These are phyloP conservation scores for Hippopotamus amphibius DNA, from an alignment of 2,113 vertebrate genomes.

Conservation along the genomic window DNA sequence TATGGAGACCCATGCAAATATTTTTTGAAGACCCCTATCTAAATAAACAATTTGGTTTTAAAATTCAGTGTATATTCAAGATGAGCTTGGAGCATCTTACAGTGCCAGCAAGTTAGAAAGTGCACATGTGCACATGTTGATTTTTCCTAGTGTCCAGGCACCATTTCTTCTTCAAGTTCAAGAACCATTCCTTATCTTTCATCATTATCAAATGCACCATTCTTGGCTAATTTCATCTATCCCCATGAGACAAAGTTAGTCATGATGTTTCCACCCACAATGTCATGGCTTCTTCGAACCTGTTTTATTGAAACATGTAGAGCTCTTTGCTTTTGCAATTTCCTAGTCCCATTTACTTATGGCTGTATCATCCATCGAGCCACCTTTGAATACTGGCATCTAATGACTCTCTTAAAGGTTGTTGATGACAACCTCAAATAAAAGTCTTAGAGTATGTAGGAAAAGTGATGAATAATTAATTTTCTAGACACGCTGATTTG, in stretches of 20 bases:
- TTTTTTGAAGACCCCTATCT: neutral
- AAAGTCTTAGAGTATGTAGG: neutral
- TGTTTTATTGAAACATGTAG: neutral
- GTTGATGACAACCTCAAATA: neutral
- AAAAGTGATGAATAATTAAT: neutral
- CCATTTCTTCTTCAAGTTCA: neutral
- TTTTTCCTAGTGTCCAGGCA: neutral
- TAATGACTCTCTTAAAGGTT: neutral
- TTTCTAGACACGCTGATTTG: neutral
- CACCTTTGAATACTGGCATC: neutral
- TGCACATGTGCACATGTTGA: neutral
- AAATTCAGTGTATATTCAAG: neutral
- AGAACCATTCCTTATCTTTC: neutral
- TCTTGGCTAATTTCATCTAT: neutral
- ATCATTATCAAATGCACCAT: neutral
- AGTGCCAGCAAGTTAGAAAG: neutral
- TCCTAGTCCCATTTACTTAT: neutral
- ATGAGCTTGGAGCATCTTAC: neutral
- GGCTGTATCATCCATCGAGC: neutral
- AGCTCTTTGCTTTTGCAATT: neutral
- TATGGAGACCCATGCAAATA: neutral
- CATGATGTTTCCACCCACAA: neutral
- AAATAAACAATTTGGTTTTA: neutral
- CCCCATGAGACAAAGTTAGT: neutral
- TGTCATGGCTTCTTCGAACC: neutral